Evolutionary conservation across 2,797 vertebrate genomes (phyloP), one percentile per base, ranked within the genome.

Genomic region (Mastacembelus armatus): DNA sequence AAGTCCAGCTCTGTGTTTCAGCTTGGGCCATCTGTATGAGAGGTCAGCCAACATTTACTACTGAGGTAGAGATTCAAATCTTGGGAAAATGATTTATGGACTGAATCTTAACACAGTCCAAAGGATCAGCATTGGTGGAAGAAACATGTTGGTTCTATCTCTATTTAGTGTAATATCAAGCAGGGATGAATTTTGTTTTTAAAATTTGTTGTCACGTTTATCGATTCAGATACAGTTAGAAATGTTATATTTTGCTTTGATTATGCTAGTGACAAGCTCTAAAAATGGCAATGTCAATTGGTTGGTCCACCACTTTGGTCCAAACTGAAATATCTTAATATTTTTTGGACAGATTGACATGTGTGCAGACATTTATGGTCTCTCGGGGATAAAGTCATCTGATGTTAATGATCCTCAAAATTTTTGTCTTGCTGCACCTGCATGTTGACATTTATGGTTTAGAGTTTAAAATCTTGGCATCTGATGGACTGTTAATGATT

Each of bases 1-100:
- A 88, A 90, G 80, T 87, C 72, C 71, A 71, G 85, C 80, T 85
- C 67, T 55, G 77, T 62, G 73, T 81, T 77, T 85, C 78, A 77
- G 74, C 50, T 69, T 68, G 78, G 73, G 78, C 86, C 78, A 83
- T 88, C 87, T 90, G 88, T 55, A 79, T 21, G 74, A 78, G 85
- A 83, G 22, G 47, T 82, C 63, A 63, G 89, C 91, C 91, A 93
- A 88, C 69, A 15, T 76, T 71, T 77, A 58, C 74, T 66, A 60
- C 75, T 50, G 81, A 79, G 81, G 81, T 64, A 60, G 42, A 70
- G 63, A 76, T 42, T 74, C 55, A 57, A 73, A 63, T 59, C 55
- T 38, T 57, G 69, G 71, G 78, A 77, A 78, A 71, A 68, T 65
- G 71, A 88, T 74, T 85, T 66, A 85, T 52, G 39, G 54, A 52